Base-by-base conservation (phyloP, 2,113 vertebrate genomes). In the Astur gentilis region DNA sequence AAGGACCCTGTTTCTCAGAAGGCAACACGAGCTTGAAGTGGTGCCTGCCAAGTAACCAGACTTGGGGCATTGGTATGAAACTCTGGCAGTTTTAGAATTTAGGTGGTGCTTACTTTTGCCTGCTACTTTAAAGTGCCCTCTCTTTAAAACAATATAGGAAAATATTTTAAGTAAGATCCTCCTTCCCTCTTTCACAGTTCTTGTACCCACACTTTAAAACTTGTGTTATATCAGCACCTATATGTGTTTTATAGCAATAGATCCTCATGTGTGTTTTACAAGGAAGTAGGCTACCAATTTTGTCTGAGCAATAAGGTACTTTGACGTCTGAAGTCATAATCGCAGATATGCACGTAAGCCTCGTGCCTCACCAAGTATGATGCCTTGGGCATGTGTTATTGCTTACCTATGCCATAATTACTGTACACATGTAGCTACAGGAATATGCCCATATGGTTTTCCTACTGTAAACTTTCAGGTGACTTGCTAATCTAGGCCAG, bases 231-330 rank as follows among this genome's bases (percentile, higher is more conserved):
- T 83, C 87, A 91, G 47, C 86, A 89, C 49, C 32, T 90, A 0
- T 16, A 20, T 62, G 44, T 86, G 64, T 72, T 93, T 91, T 91
- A 64, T 26, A 64, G 79, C 64, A 73, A 12, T 42, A 84, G 79
- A 64, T 60, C 31, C 36, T 67, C 60, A 23, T 44, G 76, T 80
- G 50, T 86, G 84, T 91, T 97, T 97, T 98, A 84, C 79, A 90
- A 90, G 79, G 40, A 84, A 94, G 86, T 11, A 90, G 71, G 29
- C 82, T 97, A 96, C 95, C 93, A 87, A 80, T 98, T 98, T 97
- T 95, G 89, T 96, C 95, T 95, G 95, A 97, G 90, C 94, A 70
- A 57, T 96, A 95, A 97, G 85, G 95, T 82, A 89, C 96, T 97
- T 87, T 94, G 92, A 93, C 93, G 81, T 92, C 96, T 97, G 90